Base-by-base conservation (phyloP, 1,140 invertebrate species). In the Bombus breviceps region DNA sequence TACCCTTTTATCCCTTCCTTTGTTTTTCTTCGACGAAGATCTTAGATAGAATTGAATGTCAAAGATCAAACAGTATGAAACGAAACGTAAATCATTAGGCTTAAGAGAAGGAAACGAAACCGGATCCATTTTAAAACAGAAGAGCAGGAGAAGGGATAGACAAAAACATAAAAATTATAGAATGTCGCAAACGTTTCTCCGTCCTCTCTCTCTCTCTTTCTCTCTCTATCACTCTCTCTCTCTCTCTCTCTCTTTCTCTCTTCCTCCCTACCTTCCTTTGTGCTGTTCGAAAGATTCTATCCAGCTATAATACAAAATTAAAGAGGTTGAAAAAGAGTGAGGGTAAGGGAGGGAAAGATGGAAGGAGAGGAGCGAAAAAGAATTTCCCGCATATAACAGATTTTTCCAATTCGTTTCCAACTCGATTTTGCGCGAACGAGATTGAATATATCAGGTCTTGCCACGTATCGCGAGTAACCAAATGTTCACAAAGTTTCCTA, bases 401-500 rank as follows among this genome's bases (percentile, higher is more conserved):
- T 32, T 47, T 10, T 47, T 13, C 15, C n/a, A 22, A 79, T 66
- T 41, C n/a, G n/a, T 79, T 39, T 15, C 77, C 75, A 57, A 28
- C 68, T 37, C n/a, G 53, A 79, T 43, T 68, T 68, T 34, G 12
- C 73, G 12, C 43, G 43, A 53, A 77, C 34, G 34, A 66, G 41
- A 34, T 68, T 43, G 8, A 66, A 43, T 43, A 43, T 43, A 32
- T 34, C n/a, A 47, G 37, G 43, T 43, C 15, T 59, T 57, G 3
- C 32, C 25, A 47, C 25, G 75, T 83, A 83, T 41, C 82, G 75
- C 83, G 77, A 72, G 77, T 62, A 85, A 85, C 68, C 83, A 73
- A 73, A 80, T 37, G 83, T 79, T 80, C 68, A 89, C 73, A 76
- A 89, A 86, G 87, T 81, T 62, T 86, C 88, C 88, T 89, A 89